These are phyloP conservation scores for Diloba caeruleocephala DNA, from an alignment of 2,888 invertebrate species.

Conservation along the genomic window DNA sequence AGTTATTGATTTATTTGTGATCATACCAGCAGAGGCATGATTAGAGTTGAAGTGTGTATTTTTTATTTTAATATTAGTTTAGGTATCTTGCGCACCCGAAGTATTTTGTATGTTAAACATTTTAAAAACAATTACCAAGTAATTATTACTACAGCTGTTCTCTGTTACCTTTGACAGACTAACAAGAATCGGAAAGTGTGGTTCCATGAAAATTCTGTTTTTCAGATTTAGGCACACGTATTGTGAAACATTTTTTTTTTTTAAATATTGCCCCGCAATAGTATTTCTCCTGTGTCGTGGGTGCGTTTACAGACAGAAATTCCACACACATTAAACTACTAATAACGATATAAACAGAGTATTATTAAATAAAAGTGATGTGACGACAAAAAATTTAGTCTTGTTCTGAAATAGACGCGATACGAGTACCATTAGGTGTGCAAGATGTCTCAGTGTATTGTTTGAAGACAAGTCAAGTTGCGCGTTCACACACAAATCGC, in stretches of 20 bases:
- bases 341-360: constrained; percentile 48
- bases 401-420: constrained; percentile 13
- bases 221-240: too few relatives aligned
- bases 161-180: too few relatives aligned
- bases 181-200: constrained; percentile 1
- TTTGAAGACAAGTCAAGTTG: constrained; percentile 17
- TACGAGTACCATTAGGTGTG: constrained; percentile 19
- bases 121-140: too few relatives aligned
- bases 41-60: constrained; percentile 30
- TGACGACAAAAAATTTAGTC: constrained; percentile 10
- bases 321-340: constrained; percentile 53
- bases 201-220: constrained; percentile 4
- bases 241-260: too few relatives aligned
- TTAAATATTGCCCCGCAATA: too few relatives aligned
- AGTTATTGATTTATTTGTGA: constrained; percentile 45
- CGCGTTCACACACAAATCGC: neutral
- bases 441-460: constrained; percentile 7
- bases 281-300: too few relatives aligned
- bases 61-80: constrained; percentile 15
- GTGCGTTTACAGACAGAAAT: too few relatives aligned
- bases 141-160: too few relatives aligned
- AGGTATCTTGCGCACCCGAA: constrained; percentile 26
- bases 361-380: constrained; percentile 21
- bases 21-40: constrained; percentile 28
- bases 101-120: neutral